Evolutionary conservation across 2,888 invertebrate genomes (phyloP).

Genomic region (Dexiosoma caninum): DNA sequence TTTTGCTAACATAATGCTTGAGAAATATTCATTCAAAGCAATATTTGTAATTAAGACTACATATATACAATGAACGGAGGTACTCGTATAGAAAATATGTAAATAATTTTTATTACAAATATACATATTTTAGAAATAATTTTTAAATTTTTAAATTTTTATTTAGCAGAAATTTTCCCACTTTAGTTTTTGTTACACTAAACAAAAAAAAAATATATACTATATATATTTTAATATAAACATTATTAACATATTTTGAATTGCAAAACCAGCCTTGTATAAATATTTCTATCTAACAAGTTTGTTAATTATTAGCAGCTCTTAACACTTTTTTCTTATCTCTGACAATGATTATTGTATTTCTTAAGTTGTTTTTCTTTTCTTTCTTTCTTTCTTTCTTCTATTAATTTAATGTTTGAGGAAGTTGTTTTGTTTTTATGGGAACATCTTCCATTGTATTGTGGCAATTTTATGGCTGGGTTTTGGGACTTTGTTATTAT

Average conservation of each 20-base stretch:
- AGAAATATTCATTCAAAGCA: too few relatives aligned
- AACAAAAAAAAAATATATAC: too few relatives aligned
- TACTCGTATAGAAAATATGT: too few relatives aligned
- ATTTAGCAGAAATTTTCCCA: too few relatives aligned
- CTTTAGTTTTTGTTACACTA: too few relatives aligned
- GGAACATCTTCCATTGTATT: conserved; percentile 60
- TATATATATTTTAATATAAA: conserved; percentile 42
- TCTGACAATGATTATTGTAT: conserved; percentile 48
- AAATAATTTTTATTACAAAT: too few relatives aligned
- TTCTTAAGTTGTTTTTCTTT: neutral
- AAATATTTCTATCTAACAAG: conserved; percentile 28
- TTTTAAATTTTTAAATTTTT: too few relatives aligned
- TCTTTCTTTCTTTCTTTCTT: neutral
- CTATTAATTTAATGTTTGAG: conserved; percentile 31
- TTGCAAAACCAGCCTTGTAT: too few relatives aligned
- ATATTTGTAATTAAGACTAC: too few relatives aligned
- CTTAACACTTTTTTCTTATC: conserved; percentile 60
- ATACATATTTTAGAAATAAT: too few relatives aligned
- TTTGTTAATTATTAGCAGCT: conserved; percentile 60
- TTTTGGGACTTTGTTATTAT: neutral
- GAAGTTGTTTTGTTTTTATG: conserved; percentile 57
- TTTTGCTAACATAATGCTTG: too few relatives aligned
- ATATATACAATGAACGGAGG: too few relatives aligned
- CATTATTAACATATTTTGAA: conserved; percentile 23
- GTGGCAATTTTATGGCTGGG: conserved; percentile 39